Evolutionary conservation across 2,888 invertebrate species (phyloP).

Genomic region (Perizoma flavofasciatum): DNA sequence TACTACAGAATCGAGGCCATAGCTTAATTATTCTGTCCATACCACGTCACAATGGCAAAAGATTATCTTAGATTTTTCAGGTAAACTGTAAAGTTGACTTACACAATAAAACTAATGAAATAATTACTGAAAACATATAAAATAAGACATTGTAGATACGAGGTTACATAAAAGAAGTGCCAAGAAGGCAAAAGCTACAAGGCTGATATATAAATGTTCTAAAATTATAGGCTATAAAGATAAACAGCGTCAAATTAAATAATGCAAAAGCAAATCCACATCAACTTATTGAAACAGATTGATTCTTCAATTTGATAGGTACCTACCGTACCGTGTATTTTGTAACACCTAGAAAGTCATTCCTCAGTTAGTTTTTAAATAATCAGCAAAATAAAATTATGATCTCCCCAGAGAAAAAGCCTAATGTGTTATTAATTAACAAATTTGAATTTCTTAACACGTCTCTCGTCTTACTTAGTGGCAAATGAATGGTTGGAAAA

Average conservation of each 20-base stretch:
- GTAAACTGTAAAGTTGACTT: slow-evolving; percentile 1
- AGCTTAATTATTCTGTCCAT: slow-evolving; percentile 19
- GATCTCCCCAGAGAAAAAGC: neutral
- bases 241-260: too few species aligned
- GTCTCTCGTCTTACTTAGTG: neutral
- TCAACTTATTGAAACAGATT: too few species aligned
- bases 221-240: too few species aligned
- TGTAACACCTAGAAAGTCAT: too few species aligned
- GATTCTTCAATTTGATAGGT: too few species aligned
- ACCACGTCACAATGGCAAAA: slow-evolving; percentile 5
- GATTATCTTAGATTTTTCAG: slow-evolving; percentile 1
- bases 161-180: neutral
- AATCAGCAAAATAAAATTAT: too few species aligned
- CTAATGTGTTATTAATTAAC: slow-evolving; percentile 21
- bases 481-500: neutral
- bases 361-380: too few species aligned
- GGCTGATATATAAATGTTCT: too few species aligned
- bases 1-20: too few species aligned
- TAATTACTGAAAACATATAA: slow-evolving; percentile 10
- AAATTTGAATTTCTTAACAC: slow-evolving; percentile 16
- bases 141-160: slow-evolving; percentile 7
- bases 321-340: too few species aligned
- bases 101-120: slow-evolving; percentile 14
- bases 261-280: too few species aligned
- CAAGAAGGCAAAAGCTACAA: too few species aligned